Base-by-base conservation (phyloP, 2,797 vertebrate species). In the Halcyon leucocephala region DNA sequence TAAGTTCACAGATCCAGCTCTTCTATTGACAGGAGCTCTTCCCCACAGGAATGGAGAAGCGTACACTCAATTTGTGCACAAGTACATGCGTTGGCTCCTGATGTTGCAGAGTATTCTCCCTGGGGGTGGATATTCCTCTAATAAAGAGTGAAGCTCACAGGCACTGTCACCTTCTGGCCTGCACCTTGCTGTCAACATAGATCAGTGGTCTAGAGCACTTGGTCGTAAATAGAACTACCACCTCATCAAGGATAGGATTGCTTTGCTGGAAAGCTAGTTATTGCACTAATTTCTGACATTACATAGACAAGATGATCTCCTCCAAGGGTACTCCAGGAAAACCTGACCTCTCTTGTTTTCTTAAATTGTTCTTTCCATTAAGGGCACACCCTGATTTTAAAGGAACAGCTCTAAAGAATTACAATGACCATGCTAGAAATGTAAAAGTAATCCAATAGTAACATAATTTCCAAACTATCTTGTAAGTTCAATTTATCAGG, bases 1-100 rank as follows among this genome's bases (percentile, higher is more conserved):
- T 25, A 8, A 33, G 31, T 10, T 18, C 11, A 7, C 37, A 66
- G 24, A 6, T 33, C 37, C 42, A 21, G 39, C 35, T 42, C 12
- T 67, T 21, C 80, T 25, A 5, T 11, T 1, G 0, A 2, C 14
- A 10, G 52, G 12, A 65, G 14, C 2, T 41, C 64, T 67, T 69
- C 20, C 14, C 5, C 5, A 0, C 0, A 1, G 11, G 24, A 74
- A 51, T 8, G 20, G 33, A 39, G 33, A 29, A 31, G 39, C 4
- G 0, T 9, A 21, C 17, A 19, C 41, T 20, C 21, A 5, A 4
- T 16, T 41, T 37, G 10, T 6, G 18, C 7, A 15, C 1, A 2
- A 64, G 31, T 14, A 24, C 3, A 0, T 2, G 21, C 6, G 15
- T 24, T n/a, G 22, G 26, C 42, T 76, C 35, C 64, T 3, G 3